Evolutionary conservation across 2,113 vertebrate genomes (phyloP).

Genomic region (Macquaria ambigua): DNA sequence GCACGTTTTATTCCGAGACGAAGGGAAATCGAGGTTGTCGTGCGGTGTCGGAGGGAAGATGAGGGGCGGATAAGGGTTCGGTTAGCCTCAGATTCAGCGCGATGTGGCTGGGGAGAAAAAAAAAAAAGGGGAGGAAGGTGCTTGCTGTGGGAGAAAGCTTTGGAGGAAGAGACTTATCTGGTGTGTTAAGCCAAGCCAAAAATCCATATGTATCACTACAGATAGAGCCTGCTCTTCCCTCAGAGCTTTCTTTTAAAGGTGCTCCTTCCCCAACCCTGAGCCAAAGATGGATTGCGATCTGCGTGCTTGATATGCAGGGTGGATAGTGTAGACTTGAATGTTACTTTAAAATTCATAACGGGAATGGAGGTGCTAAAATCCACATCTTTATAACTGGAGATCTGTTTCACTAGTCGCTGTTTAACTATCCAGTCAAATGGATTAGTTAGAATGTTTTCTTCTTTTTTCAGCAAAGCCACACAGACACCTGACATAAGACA

Average conservation of each 20-base stretch:
- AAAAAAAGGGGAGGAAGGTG: conserved; percentile 32
- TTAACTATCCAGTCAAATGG: conserved; percentile 64
- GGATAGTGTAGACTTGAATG: conserved; percentile 73
- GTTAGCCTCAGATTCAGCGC: conserved; percentile 57
- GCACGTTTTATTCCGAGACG: conserved; percentile 42
- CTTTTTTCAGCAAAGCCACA: conserved; percentile 72
- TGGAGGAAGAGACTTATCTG: conserved; percentile 70
- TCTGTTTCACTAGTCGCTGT: conserved; percentile 68
- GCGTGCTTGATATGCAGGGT: conserved; percentile 61
- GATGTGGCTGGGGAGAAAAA: conserved; percentile 45
- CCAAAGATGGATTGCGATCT: conserved; percentile 65
- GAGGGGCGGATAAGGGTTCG: conserved; percentile 43
- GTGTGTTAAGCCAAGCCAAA: conserved; percentile 71
- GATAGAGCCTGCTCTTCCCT: conserved; percentile 61
- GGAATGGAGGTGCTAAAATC: conserved; percentile 74
- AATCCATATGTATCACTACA: conserved; percentile 72
- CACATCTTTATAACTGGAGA: conserved; percentile 58
- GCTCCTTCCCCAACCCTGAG: conserved; percentile 67
- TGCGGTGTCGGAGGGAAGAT: conserved; percentile 38
- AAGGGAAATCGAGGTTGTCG: conserved; percentile 53
- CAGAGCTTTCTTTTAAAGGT: conserved; percentile 69
- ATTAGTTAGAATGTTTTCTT: conserved; percentile 63
- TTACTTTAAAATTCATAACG: conserved; percentile 70
- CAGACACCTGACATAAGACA: conserved; percentile 75
- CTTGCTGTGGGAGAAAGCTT: conserved; percentile 59